Evolutionary conservation across 2,888 invertebrate genomes (phyloP).

Genomic region (Cataglyphis cursor): DNA sequence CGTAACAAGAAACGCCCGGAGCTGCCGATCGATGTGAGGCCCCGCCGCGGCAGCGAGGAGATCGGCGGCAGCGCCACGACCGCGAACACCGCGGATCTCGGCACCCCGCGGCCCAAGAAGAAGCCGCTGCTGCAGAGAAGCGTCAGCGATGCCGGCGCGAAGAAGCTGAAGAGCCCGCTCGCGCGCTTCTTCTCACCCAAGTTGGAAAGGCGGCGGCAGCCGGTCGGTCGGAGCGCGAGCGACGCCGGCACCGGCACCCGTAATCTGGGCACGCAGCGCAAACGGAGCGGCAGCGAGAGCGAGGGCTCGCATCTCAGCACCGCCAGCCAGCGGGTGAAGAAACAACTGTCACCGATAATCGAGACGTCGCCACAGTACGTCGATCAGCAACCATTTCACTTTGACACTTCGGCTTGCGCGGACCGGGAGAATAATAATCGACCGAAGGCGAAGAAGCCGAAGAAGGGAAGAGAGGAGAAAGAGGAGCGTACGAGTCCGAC

Average conservation of each 20-base stretch:
- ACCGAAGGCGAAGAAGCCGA: conserved; percentile 77
- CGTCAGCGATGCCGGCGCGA: conserved; percentile 86
- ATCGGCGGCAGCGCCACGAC: conserved; percentile 80
- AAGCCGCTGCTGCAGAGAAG: conserved; percentile 87
- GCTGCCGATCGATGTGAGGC: conserved; percentile 79
- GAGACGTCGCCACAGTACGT: conserved; percentile 91
- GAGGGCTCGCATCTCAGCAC: conserved; percentile 88
- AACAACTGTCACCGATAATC: conserved; percentile 93
- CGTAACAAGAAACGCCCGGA: conserved; percentile 85
- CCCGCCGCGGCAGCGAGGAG: conserved; percentile 88
- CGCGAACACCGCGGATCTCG: conserved; percentile 77
- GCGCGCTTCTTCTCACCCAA: conserved; percentile 83
- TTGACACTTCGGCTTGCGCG: conserved; percentile 56
- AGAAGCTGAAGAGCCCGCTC: conserved; percentile 80
- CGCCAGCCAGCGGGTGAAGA: conserved; percentile 88
- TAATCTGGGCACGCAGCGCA: conserved; percentile 86
- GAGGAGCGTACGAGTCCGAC: conserved; percentile 43
- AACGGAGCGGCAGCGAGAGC: conserved; percentile 89
- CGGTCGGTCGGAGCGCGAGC: conserved; percentile 86
- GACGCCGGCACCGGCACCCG: conserved; percentile 88
- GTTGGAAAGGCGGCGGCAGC: conserved; percentile 78
- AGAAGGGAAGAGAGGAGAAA: conserved; percentile 67
- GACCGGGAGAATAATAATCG: conserved; percentile 50
- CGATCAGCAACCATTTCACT: conserved; percentile 82
- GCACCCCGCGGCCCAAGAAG: conserved; percentile 87